These are phyloP conservation scores for Nycticryphes semicollaris DNA, from an alignment of 2,113 vertebrate species.

Conservation along the genomic window DNA sequence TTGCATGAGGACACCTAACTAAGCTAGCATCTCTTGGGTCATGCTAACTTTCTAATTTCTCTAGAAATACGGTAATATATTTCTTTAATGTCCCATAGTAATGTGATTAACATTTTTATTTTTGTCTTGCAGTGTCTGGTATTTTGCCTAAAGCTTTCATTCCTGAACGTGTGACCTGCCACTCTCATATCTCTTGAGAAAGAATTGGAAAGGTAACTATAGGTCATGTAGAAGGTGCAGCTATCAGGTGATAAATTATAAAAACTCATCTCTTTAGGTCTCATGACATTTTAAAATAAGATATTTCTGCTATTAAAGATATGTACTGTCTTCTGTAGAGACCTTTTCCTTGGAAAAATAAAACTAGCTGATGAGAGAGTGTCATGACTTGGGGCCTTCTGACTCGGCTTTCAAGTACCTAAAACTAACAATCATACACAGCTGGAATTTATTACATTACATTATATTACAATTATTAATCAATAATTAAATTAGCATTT, in stretches of 20 bases:
- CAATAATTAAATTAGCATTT: not conserved
- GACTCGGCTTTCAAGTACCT: not conserved
- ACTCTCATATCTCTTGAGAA: not conserved
- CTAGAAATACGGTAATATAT: not conserved
- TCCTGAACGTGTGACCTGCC: not conserved
- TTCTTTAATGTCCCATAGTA: not conserved
- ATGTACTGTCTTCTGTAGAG: not conserved
- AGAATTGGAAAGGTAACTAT: not conserved
- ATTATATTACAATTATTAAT: too few species aligned
- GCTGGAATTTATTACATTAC: not conserved
- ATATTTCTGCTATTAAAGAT: not conserved
- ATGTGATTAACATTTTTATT: not conserved
- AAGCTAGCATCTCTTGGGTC: not conserved
- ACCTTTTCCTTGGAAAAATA: not conserved
- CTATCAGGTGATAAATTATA: not conserved
- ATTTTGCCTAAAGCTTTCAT: not conserved
- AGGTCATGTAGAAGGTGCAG: not conserved
- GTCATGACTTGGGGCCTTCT: not conserved
- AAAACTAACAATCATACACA: not conserved
- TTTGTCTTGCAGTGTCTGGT: not conserved
- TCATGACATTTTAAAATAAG: not conserved
- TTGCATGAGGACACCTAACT: not conserved
- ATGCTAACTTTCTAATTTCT: not conserved
- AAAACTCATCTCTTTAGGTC: not conserved
- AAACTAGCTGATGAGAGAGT: not conserved